A percentile compares a stretch with the other conserved stretches of the same genome.
Evolutionary conservation across 2,113 vertebrate species (phyloP).

Genomic region (Paramormyrops kingsleyae): DNA sequence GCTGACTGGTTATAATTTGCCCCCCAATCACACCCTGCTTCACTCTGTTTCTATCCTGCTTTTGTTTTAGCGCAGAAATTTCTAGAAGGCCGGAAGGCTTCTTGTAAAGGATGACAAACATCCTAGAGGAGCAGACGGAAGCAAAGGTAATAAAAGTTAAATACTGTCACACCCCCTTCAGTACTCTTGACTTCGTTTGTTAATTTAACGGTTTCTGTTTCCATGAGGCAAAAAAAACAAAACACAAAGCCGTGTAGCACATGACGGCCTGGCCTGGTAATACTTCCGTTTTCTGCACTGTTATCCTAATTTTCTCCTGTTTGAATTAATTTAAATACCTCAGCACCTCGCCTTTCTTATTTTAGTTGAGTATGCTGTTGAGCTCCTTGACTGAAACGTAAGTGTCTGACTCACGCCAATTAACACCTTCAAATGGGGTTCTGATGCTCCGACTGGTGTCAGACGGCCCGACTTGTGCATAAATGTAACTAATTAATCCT

Average conservation of each 20-base stretch:
- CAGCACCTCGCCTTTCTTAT: constrained; percentile 21
- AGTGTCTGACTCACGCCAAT: constrained; percentile 75
- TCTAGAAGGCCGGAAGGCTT: not conserved
- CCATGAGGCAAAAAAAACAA: not conserved
- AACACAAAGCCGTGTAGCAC: not conserved
- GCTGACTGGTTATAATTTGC: not conserved
- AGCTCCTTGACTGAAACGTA: constrained; percentile 72
- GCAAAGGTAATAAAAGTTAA: not conserved
- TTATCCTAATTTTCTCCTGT: constrained; percentile 9
- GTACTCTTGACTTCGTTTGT: not conserved
- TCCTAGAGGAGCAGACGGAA: not conserved
- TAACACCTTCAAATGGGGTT: constrained; percentile 76
- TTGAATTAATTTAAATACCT: constrained; percentile 29
- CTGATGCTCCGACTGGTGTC: constrained; percentile 37
- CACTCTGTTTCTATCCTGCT: not conserved
- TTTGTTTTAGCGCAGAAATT: not conserved
- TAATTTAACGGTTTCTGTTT: not conserved
- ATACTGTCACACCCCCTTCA: not conserved
- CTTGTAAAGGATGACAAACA: not conserved
- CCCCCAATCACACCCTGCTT: not conserved
- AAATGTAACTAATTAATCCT: constrained; percentile 45
- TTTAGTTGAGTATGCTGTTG: constrained; percentile 33
- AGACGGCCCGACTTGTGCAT: constrained; percentile 23
- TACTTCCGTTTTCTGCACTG: not conserved
- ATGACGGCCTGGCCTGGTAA: not conserved